These are phyloP conservation scores for Frankliniella fusca DNA, from an alignment of 2,888 invertebrate genomes.

Conservation along the genomic window DNA sequence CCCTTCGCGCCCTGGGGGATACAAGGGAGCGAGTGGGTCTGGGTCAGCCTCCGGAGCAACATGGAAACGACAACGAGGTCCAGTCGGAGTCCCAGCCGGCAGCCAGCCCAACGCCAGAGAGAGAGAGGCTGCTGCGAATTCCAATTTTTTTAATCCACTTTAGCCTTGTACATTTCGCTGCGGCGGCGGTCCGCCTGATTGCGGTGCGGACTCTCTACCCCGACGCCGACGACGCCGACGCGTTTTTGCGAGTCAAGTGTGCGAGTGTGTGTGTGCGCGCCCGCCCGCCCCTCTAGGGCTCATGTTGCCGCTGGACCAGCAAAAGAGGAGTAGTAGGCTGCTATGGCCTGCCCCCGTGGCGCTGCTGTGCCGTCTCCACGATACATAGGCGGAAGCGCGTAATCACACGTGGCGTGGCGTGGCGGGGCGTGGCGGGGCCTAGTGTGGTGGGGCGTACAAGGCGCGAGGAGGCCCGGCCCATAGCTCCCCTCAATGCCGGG, in stretches of 20 bases:
- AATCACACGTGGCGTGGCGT: not conserved
- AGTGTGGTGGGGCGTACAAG: too few species aligned
- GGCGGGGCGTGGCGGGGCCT: not conserved
- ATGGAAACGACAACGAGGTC: not conserved
- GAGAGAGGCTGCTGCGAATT: too few species aligned
- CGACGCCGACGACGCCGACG: too few species aligned
- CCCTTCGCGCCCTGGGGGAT: not conserved
- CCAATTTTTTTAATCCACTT: too few species aligned
- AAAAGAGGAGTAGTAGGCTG: not conserved
- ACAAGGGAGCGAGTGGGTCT: not conserved
- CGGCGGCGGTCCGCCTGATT: too few species aligned
- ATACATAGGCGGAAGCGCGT: constrained; percentile 5
- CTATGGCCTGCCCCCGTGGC: not conserved
- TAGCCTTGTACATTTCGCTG: too few species aligned
- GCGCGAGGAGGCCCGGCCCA: not conserved
- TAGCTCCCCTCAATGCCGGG: not conserved
- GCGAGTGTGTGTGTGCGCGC: not conserved
- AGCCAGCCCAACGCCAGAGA: too few species aligned
- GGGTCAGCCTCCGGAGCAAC: not conserved
- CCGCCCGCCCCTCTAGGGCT: not conserved
- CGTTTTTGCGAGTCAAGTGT: not conserved
- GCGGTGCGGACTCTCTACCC: too few species aligned
- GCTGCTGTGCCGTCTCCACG: not conserved
- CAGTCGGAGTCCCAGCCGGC: too few species aligned
- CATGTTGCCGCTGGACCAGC: not conserved